Evolutionary conservation across 1,140 invertebrate species (phyloP).

Genomic region (Drosophila auraria): DNA sequence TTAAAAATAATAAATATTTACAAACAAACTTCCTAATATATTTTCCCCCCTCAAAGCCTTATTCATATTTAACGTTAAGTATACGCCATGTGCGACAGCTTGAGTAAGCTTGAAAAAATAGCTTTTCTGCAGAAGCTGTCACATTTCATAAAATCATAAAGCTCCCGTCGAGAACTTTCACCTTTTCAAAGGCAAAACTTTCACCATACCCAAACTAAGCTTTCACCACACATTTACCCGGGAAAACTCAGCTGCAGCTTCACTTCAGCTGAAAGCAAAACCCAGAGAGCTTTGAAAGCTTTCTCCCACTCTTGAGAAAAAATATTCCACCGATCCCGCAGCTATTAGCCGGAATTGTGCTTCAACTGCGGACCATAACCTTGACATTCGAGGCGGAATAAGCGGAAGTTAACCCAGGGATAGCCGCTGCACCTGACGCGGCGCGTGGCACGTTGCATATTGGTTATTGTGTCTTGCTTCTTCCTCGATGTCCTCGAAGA

Average conservation of each 20-base stretch:
- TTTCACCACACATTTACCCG: conserved; percentile 10
- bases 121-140: background rate
- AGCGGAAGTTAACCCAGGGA: conserved; percentile 3
- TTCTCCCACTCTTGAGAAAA: background rate
- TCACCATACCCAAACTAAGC: background rate
- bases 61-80: conserved; percentile 13
- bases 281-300: conserved; percentile 5
- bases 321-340: background rate
- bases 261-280: background rate
- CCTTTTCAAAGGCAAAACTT: background rate
- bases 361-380: background rate
- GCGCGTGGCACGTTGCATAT: background rate
- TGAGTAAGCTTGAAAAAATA: background rate
- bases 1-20: background rate
- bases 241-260: background rate
- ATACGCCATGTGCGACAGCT: conserved; percentile 20
- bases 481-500: background rate
- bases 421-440: conserved; percentile 6
- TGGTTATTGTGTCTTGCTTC: too few species aligned
- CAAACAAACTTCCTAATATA: too few species aligned
- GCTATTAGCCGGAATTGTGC: background rate
- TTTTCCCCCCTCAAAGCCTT: background rate
- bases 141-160: too few species aligned
- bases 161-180: background rate
- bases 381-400: conserved; percentile 1